Base-by-base conservation (phyloP, 2,888 invertebrate genomes). In the Leptopilina syphax region DNA sequence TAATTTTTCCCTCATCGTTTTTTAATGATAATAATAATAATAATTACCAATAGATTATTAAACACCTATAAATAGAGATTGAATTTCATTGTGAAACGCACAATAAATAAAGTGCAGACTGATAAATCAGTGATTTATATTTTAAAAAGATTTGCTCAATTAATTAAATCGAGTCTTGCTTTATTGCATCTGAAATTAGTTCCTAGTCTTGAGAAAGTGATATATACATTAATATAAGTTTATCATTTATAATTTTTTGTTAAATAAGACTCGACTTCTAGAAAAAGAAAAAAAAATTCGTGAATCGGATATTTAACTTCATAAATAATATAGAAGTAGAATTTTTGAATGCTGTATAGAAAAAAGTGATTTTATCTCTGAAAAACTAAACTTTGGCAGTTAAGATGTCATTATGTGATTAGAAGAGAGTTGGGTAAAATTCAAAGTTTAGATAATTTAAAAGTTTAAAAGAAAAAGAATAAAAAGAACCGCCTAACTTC, bases 161-260 rank as follows among this genome's bases (percentile, higher is more conserved):
- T 41, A 82, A 82, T 83, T 63, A 83, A 83, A 83, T 79, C 18
- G 76, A 76, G 76, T 80, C 78, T 79, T 79, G 54, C 65, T 76
- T 73, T n/a, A 83, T 78, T 82, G 82, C 79, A 78, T 87, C 83
- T 84, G 77, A 87, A 87, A 89, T 90, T 90, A 88, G 89, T 89
- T 90, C 89, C 91, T 90, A 90, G 90, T 90, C 90, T 85, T 85
- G 83, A 83, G 84, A 82, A 87, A 86, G 90, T 90, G 90, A 90
- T 91, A 90, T 82, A 81, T 77, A 34, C 34, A 3, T 3, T 34
- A 34, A 80, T 86, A 82, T 89, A 89, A 89, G 88, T 87, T 85
- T 50, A 12, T 50, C 50, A 82, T 84, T 78, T 79, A 77, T 82
- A 77, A 1, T 1, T 41, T 44, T 73, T 65, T 13, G 27, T 63